phyloP scores from a whole-genome alignment of 1,140 invertebrate species.

The Euura lappo region DNA sequence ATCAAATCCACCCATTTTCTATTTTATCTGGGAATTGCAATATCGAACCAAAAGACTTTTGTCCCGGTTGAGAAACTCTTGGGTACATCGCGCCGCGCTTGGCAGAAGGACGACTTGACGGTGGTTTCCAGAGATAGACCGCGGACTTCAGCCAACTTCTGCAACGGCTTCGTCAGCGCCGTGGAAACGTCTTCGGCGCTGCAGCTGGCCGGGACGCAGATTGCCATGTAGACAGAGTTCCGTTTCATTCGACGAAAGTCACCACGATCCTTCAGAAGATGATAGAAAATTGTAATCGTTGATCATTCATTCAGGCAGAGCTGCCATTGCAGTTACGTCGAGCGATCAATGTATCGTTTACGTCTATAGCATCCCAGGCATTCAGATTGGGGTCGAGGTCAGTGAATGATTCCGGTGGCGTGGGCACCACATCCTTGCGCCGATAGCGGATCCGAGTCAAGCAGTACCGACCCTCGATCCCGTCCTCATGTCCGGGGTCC shows the following conservation, averaged over 20 bases:
- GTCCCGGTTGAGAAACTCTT: conserved; percentile 21
- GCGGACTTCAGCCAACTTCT: conserved; percentile 23
- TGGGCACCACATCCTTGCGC: conserved; percentile 18
- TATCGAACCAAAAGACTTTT: conserved; percentile 28
- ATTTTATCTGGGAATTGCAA: no score
- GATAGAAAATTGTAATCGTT: no score
- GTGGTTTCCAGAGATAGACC: conserved; percentile 29
- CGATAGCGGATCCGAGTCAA: conserved; percentile 37
- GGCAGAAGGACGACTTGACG: conserved; percentile 35
- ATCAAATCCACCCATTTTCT: no score
- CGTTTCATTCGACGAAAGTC: conserved; percentile 35
- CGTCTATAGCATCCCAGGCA: conserved; percentile 47
- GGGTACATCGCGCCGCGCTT: conserved; percentile 29
- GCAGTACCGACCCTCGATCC: conserved; percentile 45
- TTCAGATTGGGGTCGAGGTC: conserved; percentile 39
- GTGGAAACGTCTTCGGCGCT: conserved; percentile 33
- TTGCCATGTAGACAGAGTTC: conserved; percentile 41
- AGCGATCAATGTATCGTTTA: conserved; percentile 23
- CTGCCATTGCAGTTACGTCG: no score
- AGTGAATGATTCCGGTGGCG: conserved; percentile 23
- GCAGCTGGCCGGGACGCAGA: conserved; percentile 52
- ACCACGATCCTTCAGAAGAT: conserved; percentile 29
- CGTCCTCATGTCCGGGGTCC: conserved; percentile 2
- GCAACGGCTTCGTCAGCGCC: conserved; percentile 28
- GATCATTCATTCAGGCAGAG: no score